Evolutionary conservation across 2,888 invertebrate genomes (phyloP), one percentile per base, ranked within the genome.

Genomic region (Myopa tessellatipennis): DNA sequence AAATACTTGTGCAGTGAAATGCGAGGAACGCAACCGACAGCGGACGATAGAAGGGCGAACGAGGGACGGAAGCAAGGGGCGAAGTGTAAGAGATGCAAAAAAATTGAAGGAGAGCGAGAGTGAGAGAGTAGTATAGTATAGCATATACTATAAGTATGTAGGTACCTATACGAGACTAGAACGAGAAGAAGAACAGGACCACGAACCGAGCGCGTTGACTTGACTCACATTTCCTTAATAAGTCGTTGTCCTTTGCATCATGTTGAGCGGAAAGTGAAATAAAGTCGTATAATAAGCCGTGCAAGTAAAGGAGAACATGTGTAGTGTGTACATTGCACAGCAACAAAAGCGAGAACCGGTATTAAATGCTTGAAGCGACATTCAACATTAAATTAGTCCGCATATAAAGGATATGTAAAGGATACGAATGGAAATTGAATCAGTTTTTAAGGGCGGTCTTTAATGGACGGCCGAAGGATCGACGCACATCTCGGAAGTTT

Each of bases 221-320:
- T 82, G 82, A 81, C 82, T 82, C 82, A 82, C 82, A 81, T 82
- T 82, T 80, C 80, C 82, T 81, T 77, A 80, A 80, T 80, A 82
- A 81, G 81, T 80, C 81, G 81, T 81, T 80, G 81, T 82, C 82
- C 82, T 80, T 74, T 61, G 38, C 38, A 36, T 55, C 50, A 76
- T n/a, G 75, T 68, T 68, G 72, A 61, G 65, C 63, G 72, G 74
- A 60, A 78, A 78, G 76, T 81, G 79, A 77, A 81, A 79, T 73
- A 76, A 79, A 77, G 74, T 68, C 70, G 61, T 74, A 26, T 26
- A 26, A 26, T 26, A 76, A 74, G 74, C 72, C 76, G 76, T 36
- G 26, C 18, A 38, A 45, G 67, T 45, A 68, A 67, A 73, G 65
- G 65, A 60, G 50, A 55, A 65, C 38, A 40, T 65, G 38, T 16